phyloP scores from a whole-genome alignment of 2,888 invertebrate genomes.

The Microdon myrmicae region DNA sequence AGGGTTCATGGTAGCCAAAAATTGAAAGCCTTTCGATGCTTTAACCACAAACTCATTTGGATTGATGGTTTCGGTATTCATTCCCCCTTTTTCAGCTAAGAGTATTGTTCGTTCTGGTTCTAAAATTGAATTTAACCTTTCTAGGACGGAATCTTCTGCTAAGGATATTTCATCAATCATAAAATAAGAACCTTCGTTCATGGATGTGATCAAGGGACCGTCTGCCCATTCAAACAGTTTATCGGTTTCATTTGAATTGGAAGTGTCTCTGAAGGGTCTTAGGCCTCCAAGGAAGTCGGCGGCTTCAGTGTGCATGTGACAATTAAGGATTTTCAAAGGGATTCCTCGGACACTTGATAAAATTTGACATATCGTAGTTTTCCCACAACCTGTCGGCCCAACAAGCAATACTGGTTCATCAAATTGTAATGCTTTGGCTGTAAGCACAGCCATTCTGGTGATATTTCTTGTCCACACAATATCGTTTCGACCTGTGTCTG shows the following conservation, averaged over 20 bases:
- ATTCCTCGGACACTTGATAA: slow-evolving; percentile 77
- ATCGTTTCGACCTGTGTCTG: slow-evolving; percentile 71
- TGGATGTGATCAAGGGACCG: slow-evolving; percentile 91
- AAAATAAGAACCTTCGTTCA: slow-evolving; percentile 88
- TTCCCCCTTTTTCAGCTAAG: slow-evolving; percentile 88
- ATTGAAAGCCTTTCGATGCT: slow-evolving; percentile 82
- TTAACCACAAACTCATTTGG: slow-evolving; percentile 71
- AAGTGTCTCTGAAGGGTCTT: slow-evolving; percentile 75
- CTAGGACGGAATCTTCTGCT: slow-evolving; percentile 97
- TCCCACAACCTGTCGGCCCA: slow-evolving; percentile 98
- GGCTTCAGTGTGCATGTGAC: slow-evolving; percentile 99
- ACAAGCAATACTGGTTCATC: slow-evolving; percentile 95
- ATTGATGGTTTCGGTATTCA: slow-evolving; percentile 69
- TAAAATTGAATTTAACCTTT: slow-evolving; percentile 94
- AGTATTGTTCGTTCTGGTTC: slow-evolving; percentile 92
- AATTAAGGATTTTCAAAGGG: slow-evolving; percentile 86
- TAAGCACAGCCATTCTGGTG: slow-evolving; percentile 81
- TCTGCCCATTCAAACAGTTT: slow-evolving; percentile 97
- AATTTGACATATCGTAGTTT: slow-evolving; percentile 94
- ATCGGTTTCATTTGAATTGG: slow-evolving; percentile 53
- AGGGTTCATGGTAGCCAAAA: slow-evolving; percentile 99
- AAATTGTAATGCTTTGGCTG: slow-evolving; percentile 87
- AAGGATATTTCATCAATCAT: slow-evolving; percentile 98
- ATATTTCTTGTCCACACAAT: slow-evolving; percentile 96
- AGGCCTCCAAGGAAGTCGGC: slow-evolving; percentile 97